phyloP scores from a whole-genome alignment of 2,888 invertebrate species.

The Folsomia candida region DNA sequence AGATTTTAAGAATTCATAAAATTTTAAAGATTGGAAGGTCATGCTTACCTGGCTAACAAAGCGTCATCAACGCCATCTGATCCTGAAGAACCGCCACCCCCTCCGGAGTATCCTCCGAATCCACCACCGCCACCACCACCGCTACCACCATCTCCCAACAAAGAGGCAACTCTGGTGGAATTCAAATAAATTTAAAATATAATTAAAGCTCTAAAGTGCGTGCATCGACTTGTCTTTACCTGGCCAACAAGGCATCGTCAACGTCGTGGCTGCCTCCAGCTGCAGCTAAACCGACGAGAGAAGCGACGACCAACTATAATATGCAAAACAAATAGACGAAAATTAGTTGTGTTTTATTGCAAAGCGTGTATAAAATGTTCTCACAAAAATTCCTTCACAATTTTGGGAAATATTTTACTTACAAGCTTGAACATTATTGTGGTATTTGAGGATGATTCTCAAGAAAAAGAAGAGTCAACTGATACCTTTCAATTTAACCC shows the following conservation, averaged over 20 bases:
- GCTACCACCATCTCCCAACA: conserved; percentile 8
- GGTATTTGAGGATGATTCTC: neutral
- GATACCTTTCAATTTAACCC: conserved; percentile 24
- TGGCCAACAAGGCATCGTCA: conserved; percentile 27
- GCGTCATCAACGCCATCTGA: conserved; percentile 27
- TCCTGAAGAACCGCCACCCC: conserved; percentile 6
- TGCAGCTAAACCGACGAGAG: conserved; percentile 30
- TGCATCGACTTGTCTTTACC: too few relatives aligned
- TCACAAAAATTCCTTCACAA: neutral
- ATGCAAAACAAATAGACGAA: neutral
- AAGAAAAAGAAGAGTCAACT: conserved; percentile 21
- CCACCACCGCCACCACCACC: conserved; percentile 19
- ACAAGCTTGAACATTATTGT: conserved; percentile 39
- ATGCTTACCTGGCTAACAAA: too few relatives aligned
- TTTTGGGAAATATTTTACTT: conserved; percentile 21
- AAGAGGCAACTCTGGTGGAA: conserved; percentile 23
- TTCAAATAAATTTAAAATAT: too few relatives aligned
- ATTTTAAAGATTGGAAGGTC: too few relatives aligned
- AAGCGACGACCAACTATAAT: conserved; percentile 29
- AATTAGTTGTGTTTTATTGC: too few relatives aligned
- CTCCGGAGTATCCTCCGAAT: conserved; percentile 19
- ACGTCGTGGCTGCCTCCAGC: conserved; percentile 36
- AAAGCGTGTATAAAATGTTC: neutral
- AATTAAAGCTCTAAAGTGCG: too few relatives aligned
- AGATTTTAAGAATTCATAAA: too few relatives aligned